Evolutionary conservation across 2,888 invertebrate genomes (phyloP).

Genomic region (Fissipunctia ypsillon): DNA sequence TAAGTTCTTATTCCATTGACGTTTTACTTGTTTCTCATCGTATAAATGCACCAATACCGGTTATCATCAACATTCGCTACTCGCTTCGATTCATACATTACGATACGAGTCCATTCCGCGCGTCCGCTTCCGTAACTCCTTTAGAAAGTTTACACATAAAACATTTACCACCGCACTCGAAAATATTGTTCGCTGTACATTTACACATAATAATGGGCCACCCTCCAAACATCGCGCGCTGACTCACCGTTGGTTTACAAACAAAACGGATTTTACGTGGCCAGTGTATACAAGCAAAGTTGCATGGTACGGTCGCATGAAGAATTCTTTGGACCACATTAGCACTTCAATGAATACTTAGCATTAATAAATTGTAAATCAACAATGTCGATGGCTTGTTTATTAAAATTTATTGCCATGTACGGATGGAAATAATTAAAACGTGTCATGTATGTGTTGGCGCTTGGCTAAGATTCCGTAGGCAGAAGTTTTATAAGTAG

Average conservation of each 20-base stretch:
- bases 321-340: constrained; percentile 67
- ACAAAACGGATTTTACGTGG: constrained; percentile 52
- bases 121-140: constrained; percentile 72
- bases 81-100: constrained; percentile 55
- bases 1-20: too few relatives aligned
- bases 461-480: constrained; percentile 14
- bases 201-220: constrained; percentile 49
- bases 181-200: constrained; percentile 69
- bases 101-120: constrained; percentile 64
- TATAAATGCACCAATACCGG: constrained; percentile 45
- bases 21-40: constrained; percentile 16
- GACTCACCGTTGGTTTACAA: constrained; percentile 64
- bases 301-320: constrained; percentile 57
- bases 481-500: background rate
- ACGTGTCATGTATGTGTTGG: constrained; percentile 18
- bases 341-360: constrained; percentile 59
- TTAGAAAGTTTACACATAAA: constrained; percentile 72
- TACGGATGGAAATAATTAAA: constrained; percentile 47
- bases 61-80: constrained; percentile 35
- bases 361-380: constrained; percentile 51
- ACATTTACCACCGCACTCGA: constrained; percentile 56
- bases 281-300: constrained; percentile 42
- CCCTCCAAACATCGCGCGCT: constrained; percentile 44
- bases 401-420: constrained; percentile 59
- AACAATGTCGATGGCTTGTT: constrained; percentile 51